A percentile compares a stretch with the other conserved stretches of the same genome.
These are phyloP conservation scores for Diadumene lineata DNA, from an alignment of 92 coral and sea anemone species.

Conservation along the genomic window DNA sequence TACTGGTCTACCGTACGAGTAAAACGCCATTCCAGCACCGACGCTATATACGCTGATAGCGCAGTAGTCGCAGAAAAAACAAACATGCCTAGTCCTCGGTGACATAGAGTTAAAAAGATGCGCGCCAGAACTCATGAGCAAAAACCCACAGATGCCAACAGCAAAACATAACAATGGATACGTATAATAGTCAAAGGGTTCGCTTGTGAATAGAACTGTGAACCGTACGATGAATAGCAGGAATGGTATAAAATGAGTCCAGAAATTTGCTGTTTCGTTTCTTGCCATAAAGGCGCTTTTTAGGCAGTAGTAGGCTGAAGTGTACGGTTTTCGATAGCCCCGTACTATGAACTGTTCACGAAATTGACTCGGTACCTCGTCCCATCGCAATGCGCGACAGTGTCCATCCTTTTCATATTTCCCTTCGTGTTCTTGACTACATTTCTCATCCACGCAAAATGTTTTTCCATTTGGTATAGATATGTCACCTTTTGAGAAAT, in stretches of 20 bases:
- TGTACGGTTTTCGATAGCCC: slow-evolving; percentile 91
- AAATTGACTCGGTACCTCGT: slow-evolving; percentile 92
- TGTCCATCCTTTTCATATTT: not conserved
- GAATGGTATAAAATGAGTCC: slow-evolving; percentile 95
- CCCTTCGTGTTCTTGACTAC: not conserved
- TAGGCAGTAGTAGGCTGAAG: slow-evolving; percentile 81
- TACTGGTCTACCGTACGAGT: slow-evolving; percentile 85
- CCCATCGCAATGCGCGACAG: slow-evolving; percentile 48
- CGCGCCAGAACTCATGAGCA: slow-evolving; percentile 95
- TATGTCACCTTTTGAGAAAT: not conserved
- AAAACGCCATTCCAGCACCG: slow-evolving; percentile 94
- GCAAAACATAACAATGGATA: slow-evolving; percentile 90
- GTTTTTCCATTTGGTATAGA: not conserved
- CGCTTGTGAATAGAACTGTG: slow-evolving; percentile 49
- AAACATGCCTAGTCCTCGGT: slow-evolving; percentile 86
- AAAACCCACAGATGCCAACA: slow-evolving; percentile 88
- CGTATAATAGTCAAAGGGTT: slow-evolving; percentile 63
- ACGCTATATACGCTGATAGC: slow-evolving; percentile 95
- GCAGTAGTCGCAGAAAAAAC: slow-evolving; percentile 95
- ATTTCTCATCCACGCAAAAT: not conserved
- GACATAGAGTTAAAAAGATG: slow-evolving; percentile 98
- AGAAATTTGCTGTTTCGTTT: slow-evolving; percentile 90
- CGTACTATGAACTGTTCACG: slow-evolving; percentile 80
- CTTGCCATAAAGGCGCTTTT: slow-evolving; percentile 70
- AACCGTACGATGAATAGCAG: slow-evolving; percentile 73